Base-by-base conservation (phyloP, 2,113 vertebrate genomes). In the Clarias batrachus region DNA sequence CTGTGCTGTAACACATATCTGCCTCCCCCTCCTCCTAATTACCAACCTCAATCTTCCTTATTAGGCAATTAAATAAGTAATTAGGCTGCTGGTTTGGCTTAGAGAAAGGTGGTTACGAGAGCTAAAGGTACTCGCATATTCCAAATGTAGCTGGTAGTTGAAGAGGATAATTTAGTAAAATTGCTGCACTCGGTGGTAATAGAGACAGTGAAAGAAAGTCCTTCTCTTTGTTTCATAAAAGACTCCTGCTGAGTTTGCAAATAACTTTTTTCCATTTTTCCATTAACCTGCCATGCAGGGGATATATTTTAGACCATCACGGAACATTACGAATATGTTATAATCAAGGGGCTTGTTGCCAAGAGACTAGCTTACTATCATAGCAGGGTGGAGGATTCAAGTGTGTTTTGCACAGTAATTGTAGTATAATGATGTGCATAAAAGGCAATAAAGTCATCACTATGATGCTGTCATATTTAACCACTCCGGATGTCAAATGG, bases 1-100 rank as follows among this genome's bases (percentile, higher is more conserved):
- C 65, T 81, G 62, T 57, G 56, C 62, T 9, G 21, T 30, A 77
- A 71, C 77, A 80, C 76, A 56, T 81, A 66, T 57, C 57, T 76
- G 77, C 27, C 65, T 81, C 52, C n/a, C 14, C 48, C 52, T 81
- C 25, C n/a, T 81, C 59, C 56, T 84, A 86, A 86, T 84, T 84
- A 81, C 71, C 68, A 14, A 82, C 87, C 80, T 88, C 60, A 78
- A 77, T 77, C 71, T 54, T 88, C 71, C 84, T 85, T 88, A 88
- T 85, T 85, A 85, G 77, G 79, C 84, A 82, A 87, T 87, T 83
- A 87, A 87, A 82, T 74, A 77, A 83, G 81, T 60, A 87, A 83
- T 87, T 82, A 87, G 59, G 27, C 80, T 65, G 48, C 66, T 62
- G n/a, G 17, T 65, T 74, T 54, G 66, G 81, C 80, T 77, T 77